A percentile compares a stretch with the other conserved stretches of the same genome.
phyloP scores from a whole-genome alignment of 1,140 invertebrate genomes.

The Panagrolaimus sp. region DNA sequence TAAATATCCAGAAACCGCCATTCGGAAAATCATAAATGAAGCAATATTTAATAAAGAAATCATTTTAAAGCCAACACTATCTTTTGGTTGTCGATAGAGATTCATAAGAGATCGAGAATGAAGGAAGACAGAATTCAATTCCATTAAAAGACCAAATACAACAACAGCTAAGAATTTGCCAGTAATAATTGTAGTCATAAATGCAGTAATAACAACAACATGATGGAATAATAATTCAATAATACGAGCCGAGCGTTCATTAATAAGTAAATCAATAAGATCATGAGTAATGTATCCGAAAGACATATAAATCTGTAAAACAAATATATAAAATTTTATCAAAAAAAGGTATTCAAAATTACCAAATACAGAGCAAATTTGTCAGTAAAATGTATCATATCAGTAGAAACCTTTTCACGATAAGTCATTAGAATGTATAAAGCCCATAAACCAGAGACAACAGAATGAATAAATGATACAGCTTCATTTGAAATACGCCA shows the following conservation, averaged over 20 bases:
- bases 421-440: constrained; percentile 36
- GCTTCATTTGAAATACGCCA: constrained; percentile 57
- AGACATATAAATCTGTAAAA: constrained; percentile 55
- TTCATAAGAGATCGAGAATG: constrained; percentile 53
- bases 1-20: constrained; percentile 48
- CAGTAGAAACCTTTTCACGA: constrained; percentile 21
- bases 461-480: constrained; percentile 55
- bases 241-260: constrained; percentile 53
- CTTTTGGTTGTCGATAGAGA: constrained; percentile 48
- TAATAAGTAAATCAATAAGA: constrained; percentile 50
- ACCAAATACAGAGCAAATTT: constrained; percentile 23
- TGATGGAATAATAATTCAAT: constrained; percentile 56
- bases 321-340: constrained; percentile 24
- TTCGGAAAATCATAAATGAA: constrained; percentile 53
- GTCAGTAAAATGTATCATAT: constrained; percentile 38
- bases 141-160: constrained; percentile 54
- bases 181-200: constrained; percentile 39
- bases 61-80: constrained; percentile 50
- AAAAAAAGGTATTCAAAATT: constrained; percentile 5
- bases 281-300: constrained; percentile 53
- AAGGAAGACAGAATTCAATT: constrained; percentile 53
- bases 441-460: constrained; percentile 51
- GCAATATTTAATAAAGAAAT: constrained; percentile 52
- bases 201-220: constrained; percentile 50
- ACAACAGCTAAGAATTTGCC: constrained; percentile 48